Percentiles rank a stretch among this genome's conserved stretches.
These are phyloP conservation scores for Octomys mimax DNA, from an alignment of 2,797 vertebrate genomes.

Conservation along the genomic window DNA sequence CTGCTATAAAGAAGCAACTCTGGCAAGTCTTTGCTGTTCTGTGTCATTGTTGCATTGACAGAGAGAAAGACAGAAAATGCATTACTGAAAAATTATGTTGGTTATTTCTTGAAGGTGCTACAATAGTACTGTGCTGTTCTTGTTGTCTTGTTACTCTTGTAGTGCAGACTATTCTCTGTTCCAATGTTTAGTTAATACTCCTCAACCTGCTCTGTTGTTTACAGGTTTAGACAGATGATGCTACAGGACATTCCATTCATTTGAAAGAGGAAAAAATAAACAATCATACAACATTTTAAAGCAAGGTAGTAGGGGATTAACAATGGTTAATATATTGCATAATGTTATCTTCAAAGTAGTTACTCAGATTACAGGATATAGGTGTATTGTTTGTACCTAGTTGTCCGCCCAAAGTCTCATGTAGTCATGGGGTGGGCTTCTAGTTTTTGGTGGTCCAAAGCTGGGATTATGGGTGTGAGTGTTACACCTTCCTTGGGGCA, in stretches of 20 bases:
- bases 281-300: no score
- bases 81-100: not conserved
- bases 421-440: no score
- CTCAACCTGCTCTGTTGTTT: not conserved
- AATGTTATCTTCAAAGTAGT: no score
- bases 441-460: no score
- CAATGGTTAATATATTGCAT: no score
- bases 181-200: not conserved
- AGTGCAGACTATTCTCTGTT: not conserved
- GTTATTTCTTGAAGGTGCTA: not conserved
- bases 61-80: not conserved
- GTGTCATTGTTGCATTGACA: not conserved
- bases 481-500: no score
- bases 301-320: no score
- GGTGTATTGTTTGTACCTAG: no score
- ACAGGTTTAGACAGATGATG: not conserved
- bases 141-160: not conserved
- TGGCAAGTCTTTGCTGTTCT: not conserved
- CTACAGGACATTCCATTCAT: not conserved
- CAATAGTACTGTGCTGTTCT: not conserved
- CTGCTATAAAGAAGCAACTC: fast-evolving
- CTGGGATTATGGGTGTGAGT: no score
- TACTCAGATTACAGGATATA: no score
- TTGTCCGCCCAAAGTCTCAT: no score
- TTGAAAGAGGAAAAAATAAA: no score